A percentile compares a stretch with the other conserved stretches of the same genome.
Evolutionary conservation across 2,888 invertebrate species (phyloP).

Genomic region (Dolichopus griseipennis): DNA sequence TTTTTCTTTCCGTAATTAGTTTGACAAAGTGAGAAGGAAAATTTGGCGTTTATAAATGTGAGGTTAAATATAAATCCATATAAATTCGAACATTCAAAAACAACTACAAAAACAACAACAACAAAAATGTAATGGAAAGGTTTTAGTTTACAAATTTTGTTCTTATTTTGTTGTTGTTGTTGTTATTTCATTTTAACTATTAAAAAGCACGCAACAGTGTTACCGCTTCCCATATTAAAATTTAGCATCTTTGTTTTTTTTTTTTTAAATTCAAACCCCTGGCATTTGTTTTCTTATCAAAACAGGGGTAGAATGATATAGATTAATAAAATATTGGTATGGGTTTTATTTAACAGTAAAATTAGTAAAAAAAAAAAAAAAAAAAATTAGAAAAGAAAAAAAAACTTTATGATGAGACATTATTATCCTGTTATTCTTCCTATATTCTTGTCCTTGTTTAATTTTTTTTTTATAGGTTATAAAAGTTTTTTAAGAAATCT

Average conservation of each 20-base stretch:
- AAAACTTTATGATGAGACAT: slow-evolving; percentile 4
- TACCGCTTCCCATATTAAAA: not conserved
- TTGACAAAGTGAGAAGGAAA: slow-evolving; percentile 1
- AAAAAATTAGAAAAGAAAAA: no score
- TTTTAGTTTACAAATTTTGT: not conserved
- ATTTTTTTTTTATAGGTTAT: not conserved
- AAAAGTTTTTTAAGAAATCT: not conserved
- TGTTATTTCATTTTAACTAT: not conserved
- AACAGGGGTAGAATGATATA: no score
- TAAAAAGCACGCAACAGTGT: slow-evolving; percentile 1
- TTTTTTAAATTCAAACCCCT: no score
- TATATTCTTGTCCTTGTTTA: not conserved
- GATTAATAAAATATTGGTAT: no score
- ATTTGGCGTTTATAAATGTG: not conserved
- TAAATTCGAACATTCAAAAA: no score
- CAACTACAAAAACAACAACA: no score
- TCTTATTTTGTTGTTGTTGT: no score
- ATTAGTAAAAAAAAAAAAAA: no score
- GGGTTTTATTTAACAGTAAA: no score
- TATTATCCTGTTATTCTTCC: not conserved
- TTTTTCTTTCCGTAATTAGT: not conserved
- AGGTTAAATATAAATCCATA: not conserved
- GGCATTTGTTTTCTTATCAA: no score
- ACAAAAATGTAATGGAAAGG: not conserved
- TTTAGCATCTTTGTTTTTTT: no score